These are phyloP conservation scores for Pteria penguin DNA, from an alignment of 2,888 invertebrate species.

Conservation along the genomic window DNA sequence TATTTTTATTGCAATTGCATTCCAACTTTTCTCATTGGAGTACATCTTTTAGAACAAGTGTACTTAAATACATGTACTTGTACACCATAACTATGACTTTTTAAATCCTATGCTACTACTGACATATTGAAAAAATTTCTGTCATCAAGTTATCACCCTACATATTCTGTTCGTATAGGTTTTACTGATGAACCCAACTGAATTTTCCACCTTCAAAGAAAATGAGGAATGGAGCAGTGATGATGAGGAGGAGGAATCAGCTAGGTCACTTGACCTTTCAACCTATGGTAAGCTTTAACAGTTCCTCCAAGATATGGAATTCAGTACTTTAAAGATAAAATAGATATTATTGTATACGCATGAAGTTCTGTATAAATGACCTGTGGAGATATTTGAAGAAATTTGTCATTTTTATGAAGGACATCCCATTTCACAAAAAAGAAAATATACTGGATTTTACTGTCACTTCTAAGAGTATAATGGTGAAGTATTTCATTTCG, in stretches of 20 bases:
- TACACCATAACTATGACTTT: too few relatives aligned
- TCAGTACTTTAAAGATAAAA: slow-evolving; percentile 18
- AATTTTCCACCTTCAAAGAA: slow-evolving; percentile 61
- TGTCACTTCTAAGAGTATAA: too few relatives aligned
- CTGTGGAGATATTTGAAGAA: background rate
- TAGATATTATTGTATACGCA: slow-evolving; percentile 6
- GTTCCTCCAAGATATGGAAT: background rate
- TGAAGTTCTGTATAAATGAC: background rate
- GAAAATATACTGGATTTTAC: too few relatives aligned
- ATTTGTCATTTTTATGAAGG: too few relatives aligned
- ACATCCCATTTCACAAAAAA: too few relatives aligned
- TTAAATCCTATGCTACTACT: too few relatives aligned
- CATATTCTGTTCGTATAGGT: slow-evolving; percentile 55
- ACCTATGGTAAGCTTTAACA: slow-evolving; percentile 6
- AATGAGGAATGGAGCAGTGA: slow-evolving; percentile 74
- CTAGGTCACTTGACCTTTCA: slow-evolving; percentile 30
- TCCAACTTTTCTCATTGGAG: too few relatives aligned
- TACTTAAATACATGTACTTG: too few relatives aligned
- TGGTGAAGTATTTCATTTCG: too few relatives aligned
- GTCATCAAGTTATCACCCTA: background rate
- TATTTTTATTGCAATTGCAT: too few relatives aligned
- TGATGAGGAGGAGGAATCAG: slow-evolving; percentile 47
- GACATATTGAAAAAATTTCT: background rate
- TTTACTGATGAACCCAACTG: slow-evolving; percentile 57
- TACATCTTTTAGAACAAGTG: too few relatives aligned